Conservation (phyloP, 2,113 vertebrate genomes). For the Zingel zingel region DNA sequence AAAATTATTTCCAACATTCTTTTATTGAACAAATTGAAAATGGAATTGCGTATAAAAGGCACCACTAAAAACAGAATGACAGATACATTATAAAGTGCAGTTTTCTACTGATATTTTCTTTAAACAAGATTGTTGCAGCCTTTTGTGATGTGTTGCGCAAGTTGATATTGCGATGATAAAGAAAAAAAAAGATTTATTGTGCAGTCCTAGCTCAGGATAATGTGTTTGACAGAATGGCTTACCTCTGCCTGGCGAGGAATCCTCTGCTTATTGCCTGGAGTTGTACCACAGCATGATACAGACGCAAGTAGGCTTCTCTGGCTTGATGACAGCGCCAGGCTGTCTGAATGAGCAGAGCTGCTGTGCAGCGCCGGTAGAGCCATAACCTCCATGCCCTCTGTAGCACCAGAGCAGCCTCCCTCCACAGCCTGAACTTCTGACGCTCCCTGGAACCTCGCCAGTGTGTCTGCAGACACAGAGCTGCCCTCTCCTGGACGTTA, state of each 20-base stretch:
- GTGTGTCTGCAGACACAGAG: slow-evolving; percentile 86
- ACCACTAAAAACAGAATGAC: no score
- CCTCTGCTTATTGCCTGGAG: slow-evolving; percentile 89
- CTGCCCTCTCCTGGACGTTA: slow-evolving; percentile 80
- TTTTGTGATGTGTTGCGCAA: no score
- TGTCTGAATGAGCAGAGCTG: slow-evolving; percentile 89
- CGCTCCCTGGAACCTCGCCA: slow-evolving; percentile 90
- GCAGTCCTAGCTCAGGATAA: background rate
- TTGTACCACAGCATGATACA: slow-evolving; percentile 77
- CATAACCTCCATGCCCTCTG: slow-evolving; percentile 90
- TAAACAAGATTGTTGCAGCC: no score
- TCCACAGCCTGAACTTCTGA: slow-evolving; percentile 85
- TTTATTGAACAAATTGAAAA: no score
- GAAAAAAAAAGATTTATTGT: no score
- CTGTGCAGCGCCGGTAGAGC: slow-evolving; percentile 71
- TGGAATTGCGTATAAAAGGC: no score
- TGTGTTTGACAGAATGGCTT: slow-evolving; percentile 41
- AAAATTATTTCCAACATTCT: no score
- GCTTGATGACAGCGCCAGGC: slow-evolving; percentile 88
- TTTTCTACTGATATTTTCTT: no score
- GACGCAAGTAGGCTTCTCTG: slow-evolving; percentile 77
- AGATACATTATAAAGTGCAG: no score
- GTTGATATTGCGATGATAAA: no score
- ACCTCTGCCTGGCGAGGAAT: slow-evolving; percentile 89
- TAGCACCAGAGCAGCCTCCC: slow-evolving; percentile 85